Base-by-base conservation (phyloP, 2,113 vertebrate genomes). In the Antennarius striatus region DNA sequence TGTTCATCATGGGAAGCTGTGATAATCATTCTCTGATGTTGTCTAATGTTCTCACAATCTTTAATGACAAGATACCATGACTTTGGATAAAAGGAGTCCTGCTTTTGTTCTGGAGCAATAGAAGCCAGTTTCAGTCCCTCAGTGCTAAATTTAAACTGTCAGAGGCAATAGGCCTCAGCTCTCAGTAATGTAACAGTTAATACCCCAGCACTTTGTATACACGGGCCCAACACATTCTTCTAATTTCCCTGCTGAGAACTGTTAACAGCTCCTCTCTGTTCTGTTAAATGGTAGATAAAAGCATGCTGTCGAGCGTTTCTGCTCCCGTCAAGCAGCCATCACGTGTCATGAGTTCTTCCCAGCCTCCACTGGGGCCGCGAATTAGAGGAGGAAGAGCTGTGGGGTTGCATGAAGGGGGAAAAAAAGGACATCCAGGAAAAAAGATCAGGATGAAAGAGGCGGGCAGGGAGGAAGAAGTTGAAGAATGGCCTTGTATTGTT, bases 171-270 rank as follows among this genome's bases (percentile, higher is more conserved):
- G 67, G 57, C 71, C 58, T 57, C 29, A 10, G 52, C 76, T 81
- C 64, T 71, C 53, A 57, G 64, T 73, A 64, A 79, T 51, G 63
- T 45, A 74, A 45, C 49, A 29, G 61, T 71, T 79, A 80, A 79
- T 59, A 63, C 45, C 52, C 36, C 4, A 4, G 46, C 54, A 42
- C 71, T 79, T 49, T 71, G 60, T 60, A 71, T 63, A 22, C 74
- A 62, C 0, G 0, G 54, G 59, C 63, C 42, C 63, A 30, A 61
- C 77, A 52, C 56, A 14, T 10, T 39, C 62, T 1, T 45, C 72
- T 82, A 61, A 81, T 81, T 63, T 73, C 65, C 78, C 82, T 43
- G 73, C 85, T 79, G 81, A 79, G 70, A 71, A 30, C 66, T 2
- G 64, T 47, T 80, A 76, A 67, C 63, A 15, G 68, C 72, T 72